Evolutionary conservation across 2,888 invertebrate species (phyloP).

Genomic region (Schizaphis graminum): DNA sequence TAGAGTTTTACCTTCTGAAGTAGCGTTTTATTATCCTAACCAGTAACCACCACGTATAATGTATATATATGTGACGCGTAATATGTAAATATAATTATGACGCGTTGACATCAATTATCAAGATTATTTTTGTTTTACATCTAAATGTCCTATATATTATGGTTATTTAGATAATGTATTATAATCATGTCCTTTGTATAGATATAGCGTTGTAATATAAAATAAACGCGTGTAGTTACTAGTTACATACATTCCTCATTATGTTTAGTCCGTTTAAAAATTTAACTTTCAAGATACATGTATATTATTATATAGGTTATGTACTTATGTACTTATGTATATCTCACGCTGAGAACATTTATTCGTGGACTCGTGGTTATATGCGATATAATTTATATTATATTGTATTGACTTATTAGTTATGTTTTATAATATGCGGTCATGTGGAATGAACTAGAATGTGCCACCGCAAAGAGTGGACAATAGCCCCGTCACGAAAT

Average conservation of each 20-base stretch:
- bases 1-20: neutral
- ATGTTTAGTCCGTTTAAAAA: neutral
- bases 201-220: neutral
- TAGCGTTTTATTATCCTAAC: conserved; percentile 4
- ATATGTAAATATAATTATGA: neutral
- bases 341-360: neutral
- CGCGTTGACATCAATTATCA: neutral
- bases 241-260: no score
- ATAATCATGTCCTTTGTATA: neutral
- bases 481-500: conserved; percentile 27
- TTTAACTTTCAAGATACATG: neutral
- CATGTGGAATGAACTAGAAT: conserved; percentile 12
- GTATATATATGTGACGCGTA: neutral
- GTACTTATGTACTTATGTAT: neutral
- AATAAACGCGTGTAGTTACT: no score
- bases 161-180: neutral
- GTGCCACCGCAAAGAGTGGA: conserved; percentile 12
- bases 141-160: neutral
- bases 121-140: conserved; percentile 28
- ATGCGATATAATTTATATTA: neutral
- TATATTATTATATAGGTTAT: neutral
- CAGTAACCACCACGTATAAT: neutral
- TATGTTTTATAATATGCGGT: neutral
- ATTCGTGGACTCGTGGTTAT: conserved; percentile 13
- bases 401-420: neutral